Base-by-base conservation (phyloP, 1,140 invertebrate species). In the Popillia japonica region DNA sequence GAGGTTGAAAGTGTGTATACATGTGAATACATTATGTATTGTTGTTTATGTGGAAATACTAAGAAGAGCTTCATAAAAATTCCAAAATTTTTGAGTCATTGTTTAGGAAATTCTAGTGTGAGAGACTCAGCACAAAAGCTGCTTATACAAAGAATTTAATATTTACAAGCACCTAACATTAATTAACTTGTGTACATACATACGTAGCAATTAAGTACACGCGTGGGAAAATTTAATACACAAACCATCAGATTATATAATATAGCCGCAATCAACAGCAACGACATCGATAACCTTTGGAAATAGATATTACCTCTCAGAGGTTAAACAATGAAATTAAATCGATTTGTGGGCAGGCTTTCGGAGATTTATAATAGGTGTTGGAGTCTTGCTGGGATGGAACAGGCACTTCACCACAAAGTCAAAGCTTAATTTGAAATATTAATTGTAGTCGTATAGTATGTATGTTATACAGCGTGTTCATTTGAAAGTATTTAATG, bases 311-410 rank as follows among this genome's bases (percentile, higher is more conserved):
- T 48, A 48, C 44, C 44, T 14, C 44, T n/a, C 44, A 48, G 17
- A 48, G 8, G 44, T 48, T 48, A 48, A 48, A 48, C 44, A 48
- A 48, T 48, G 44, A n/a, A n/a, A n/a, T n/a, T n/a, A 48, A n/a
- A 11, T 8, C 11, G 44, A 48, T 48, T n/a, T n/a, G 44, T 48
- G 44, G 44, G 44, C 44, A 10, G 44, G 3, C 4, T 10, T 11
- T 14, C 11, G 11, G 44, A 4, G 44, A 48, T 11, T 4, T 48
- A 48, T 48, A 48, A 48, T 48, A 48, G 44, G 44, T 48, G 17
- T 8, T 48, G 17, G 8, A 11, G 44, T 48, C 44, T 48, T 48
- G 44, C 44, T 48, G 10, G 11, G 44, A 48, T 11, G 11, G 8
- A n/a, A 48, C 10, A 48, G 44, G 44, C 44, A 48, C 10, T 48